These are phyloP conservation scores for Frankliniella intonsa DNA, from an alignment of 2,888 invertebrate genomes.

Conservation along the genomic window DNA sequence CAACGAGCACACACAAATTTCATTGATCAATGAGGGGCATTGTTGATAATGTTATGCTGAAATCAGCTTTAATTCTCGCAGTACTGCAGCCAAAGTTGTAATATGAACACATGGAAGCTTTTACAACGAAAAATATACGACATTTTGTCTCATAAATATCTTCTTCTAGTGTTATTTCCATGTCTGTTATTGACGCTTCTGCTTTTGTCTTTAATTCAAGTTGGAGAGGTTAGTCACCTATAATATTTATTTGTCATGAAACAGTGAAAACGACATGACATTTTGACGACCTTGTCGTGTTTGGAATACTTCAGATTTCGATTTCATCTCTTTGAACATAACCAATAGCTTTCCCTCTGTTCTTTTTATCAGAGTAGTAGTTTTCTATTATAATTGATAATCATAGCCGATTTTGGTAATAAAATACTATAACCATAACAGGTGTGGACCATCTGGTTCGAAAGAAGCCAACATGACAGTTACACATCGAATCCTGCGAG, in stretches of 20 bases:
- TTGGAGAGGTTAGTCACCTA: slow-evolving; percentile 47
- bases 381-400: neutral
- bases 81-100: slow-evolving; percentile 31
- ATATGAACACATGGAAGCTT: slow-evolving; percentile 48
- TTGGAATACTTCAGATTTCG: neutral
- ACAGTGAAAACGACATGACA: neutral
- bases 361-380: neutral
- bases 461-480: neutral
- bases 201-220: slow-evolving; percentile 47
- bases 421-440: neutral
- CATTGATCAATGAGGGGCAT: neutral
- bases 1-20: neutral
- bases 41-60: slow-evolving; percentile 17
- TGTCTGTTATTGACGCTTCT: slow-evolving; percentile 44
- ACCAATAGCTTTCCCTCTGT: neutral
- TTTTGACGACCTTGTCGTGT: neutral
- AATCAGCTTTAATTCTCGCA: neutral
- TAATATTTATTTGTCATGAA: neutral
- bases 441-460: neutral
- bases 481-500: slow-evolving; percentile 27
- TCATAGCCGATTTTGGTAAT: neutral
- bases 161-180: slow-evolving; percentile 44
- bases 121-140: slow-evolving; percentile 49
- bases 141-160: slow-evolving; percentile 48
- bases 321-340: neutral